Evolutionary conservation across 2,797 vertebrate genomes (phyloP), one percentile per base, ranked within the genome.

Genomic region (Amniataba percoides): DNA sequence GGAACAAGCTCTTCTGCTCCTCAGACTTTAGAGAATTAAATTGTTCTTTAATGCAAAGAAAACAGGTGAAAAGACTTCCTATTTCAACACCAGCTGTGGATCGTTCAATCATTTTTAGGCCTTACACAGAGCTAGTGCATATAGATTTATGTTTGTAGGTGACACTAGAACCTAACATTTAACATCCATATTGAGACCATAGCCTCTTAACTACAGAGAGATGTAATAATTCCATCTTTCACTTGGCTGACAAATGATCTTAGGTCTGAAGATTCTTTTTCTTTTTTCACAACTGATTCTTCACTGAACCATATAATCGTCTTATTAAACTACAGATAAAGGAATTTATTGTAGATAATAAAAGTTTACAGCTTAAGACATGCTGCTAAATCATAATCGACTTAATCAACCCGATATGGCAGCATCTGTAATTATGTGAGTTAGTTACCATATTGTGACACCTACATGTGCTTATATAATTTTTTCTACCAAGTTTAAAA

Each of bases 11-110:
- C 8, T 57, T 72, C 40, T 52, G 60, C 59, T 66, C 40, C 64
- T 80, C 56, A 12, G 18, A 45, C 63, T n/a, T 40, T 14, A 15
- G 49, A 69, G 53, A 64, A 49, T 62, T 42, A 49, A 67, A 16
- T 60, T 64, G 53, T 42, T 61, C 27, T 63, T 39, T 74, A 63
- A 62, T 52, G 36, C 62, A 82, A 89, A 81, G 80, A 84, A 77
- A 89, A 86, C 83, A 83, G 64, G 71, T 74, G 27, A 65, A 77
- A n/a, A 59, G 76, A 86, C 76, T 82, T 88, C 76, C 56, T 68
- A 46, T 80, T 79, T 82, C 67, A 87, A 39, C 84, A 82, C 58
- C 69, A 70, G 43, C 78, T 48, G 78, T 34, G 19, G 62, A 71
- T 61, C 52, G 1, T 56, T 81, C 39, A 52, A 0, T 77, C 75